phyloP scores from a whole-genome alignment of 2,888 invertebrate species.

The Agrenia bidenticulata region DNA sequence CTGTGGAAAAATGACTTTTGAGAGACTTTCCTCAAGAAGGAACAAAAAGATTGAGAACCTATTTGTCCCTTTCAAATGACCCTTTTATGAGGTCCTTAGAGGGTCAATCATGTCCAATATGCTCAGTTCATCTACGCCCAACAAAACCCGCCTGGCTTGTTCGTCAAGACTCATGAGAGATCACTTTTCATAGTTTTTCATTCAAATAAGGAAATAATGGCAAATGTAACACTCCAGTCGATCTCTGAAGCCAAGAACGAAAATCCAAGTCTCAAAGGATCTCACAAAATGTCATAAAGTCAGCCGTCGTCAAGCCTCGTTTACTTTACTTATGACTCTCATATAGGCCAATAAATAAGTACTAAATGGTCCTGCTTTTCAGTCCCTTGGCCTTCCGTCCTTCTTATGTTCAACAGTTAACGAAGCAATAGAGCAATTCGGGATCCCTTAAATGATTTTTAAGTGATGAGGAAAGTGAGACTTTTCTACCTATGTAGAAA shows the following conservation, averaged over 20 bases:
- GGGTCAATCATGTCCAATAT: slow-evolving; percentile 53
- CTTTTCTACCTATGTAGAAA: not conserved
- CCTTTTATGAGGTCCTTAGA: slow-evolving; percentile 53
- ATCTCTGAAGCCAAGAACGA: not conserved
- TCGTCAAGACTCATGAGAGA: not conserved
- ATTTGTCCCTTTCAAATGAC: slow-evolving; percentile 52
- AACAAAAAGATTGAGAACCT: slow-evolving; percentile 31
- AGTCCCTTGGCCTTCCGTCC: not conserved
- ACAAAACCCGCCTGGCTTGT: slow-evolving; percentile 25
- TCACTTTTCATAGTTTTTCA: not conserved
- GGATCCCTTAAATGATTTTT: slow-evolving; percentile 15
- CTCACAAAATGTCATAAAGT: slow-evolving; percentile 9
- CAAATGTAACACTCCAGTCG: not conserved
- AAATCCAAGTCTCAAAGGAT: not conserved
- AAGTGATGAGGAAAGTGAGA: slow-evolving; percentile 6
- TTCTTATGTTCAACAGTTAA: not conserved
- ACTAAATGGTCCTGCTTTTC: slow-evolving; percentile 14
- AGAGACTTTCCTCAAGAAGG: slow-evolving; percentile 6
- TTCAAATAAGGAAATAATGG: not conserved
- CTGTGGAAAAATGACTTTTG: slow-evolving; percentile 33
- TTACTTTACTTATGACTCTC: slow-evolving; percentile 28
- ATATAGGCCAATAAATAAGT: slow-evolving; percentile 22
- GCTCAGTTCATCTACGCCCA: slow-evolving; percentile 37
- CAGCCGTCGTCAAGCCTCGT: slow-evolving; percentile 35
- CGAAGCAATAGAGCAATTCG: slow-evolving; percentile 7